Evolutionary conservation across 2,888 invertebrate genomes (phyloP).

Genomic region (Gryllus longicercus): DNA sequence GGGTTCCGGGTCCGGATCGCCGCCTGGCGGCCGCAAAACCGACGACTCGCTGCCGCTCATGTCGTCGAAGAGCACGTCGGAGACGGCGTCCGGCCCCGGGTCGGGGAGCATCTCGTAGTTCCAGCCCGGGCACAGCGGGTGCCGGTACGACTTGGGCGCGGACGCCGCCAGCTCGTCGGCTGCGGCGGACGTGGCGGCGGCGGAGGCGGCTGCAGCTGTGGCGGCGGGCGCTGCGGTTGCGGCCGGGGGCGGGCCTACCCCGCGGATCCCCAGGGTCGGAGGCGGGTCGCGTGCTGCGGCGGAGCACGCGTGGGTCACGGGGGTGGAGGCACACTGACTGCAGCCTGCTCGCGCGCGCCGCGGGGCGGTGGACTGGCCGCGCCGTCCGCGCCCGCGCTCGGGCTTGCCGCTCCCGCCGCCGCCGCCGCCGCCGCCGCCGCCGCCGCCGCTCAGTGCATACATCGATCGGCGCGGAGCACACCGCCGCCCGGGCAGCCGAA

Average conservation of each 20-base stretch:
- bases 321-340: background rate
- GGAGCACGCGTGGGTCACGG: background rate
- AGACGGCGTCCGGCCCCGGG: slow-evolving; percentile 42
- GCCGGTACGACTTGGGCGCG: slow-evolving; percentile 33
- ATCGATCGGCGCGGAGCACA: background rate
- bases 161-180: slow-evolving; percentile 30
- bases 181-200: background rate
- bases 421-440: background rate
- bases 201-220: background rate
- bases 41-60: slow-evolving; percentile 27
- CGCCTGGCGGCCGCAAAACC: slow-evolving; percentile 25
- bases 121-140: slow-evolving; percentile 42
- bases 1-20: slow-evolving; percentile 42
- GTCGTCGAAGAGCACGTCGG: slow-evolving; percentile 35
- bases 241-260: background rate
- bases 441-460: slow-evolving; percentile 22
- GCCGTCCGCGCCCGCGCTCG: background rate
- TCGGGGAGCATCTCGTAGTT: slow-evolving; percentile 49
- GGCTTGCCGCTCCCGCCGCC: background rate
- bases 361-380: slow-evolving; percentile 3
- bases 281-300: background rate
- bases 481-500: slow-evolving; percentile 20
- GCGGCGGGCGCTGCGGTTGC: background rate
- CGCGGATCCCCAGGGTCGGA: slow-evolving; percentile 12
- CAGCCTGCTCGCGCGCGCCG: background rate